These are phyloP conservation scores for Gnathochromis pfefferi DNA, from an alignment of 2,113 vertebrate genomes.

Conservation along the genomic window DNA sequence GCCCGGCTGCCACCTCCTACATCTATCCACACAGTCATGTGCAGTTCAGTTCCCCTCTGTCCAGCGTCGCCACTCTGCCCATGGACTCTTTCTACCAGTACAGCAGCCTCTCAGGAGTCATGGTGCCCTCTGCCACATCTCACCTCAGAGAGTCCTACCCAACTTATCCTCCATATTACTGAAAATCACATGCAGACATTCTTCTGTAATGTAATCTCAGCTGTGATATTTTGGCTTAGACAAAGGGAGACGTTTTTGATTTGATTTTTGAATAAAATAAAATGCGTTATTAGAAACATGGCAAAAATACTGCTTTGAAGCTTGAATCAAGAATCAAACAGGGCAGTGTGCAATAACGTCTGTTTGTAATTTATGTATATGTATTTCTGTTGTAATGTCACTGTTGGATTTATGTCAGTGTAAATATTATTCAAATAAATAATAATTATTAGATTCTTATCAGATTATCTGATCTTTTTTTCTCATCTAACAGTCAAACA, in stretches of 20 bases:
- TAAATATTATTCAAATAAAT: not conserved
- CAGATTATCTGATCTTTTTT: not conserved
- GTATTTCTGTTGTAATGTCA: conserved; percentile 25
- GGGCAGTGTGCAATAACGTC: conserved; percentile 58
- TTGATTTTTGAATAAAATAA: not conserved
- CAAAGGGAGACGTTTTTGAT: not conserved
- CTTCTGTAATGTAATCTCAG: not conserved
- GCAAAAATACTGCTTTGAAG: not conserved
- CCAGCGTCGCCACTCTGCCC: conserved; percentile 27
- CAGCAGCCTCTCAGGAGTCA: conserved; percentile 39
- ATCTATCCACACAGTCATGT: conserved; percentile 33
- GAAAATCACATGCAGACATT: not conserved
- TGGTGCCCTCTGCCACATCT: conserved; percentile 26
- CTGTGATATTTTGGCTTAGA: not conserved
- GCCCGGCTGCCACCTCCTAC: conserved; percentile 4
- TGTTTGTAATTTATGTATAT: not conserved
- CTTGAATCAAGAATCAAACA: not conserved
- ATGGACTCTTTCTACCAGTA: conserved; percentile 66
- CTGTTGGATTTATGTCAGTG: not conserved
- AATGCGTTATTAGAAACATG: not conserved
- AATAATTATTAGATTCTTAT: not conserved
- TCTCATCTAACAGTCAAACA: not conserved
- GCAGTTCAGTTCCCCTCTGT: conserved; percentile 44
- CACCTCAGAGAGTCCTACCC: conserved; percentile 44
- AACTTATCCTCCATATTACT: conserved; percentile 61